Conservation (phyloP, 2,888 invertebrate genomes). For the Standfussiana lucernea region DNA sequence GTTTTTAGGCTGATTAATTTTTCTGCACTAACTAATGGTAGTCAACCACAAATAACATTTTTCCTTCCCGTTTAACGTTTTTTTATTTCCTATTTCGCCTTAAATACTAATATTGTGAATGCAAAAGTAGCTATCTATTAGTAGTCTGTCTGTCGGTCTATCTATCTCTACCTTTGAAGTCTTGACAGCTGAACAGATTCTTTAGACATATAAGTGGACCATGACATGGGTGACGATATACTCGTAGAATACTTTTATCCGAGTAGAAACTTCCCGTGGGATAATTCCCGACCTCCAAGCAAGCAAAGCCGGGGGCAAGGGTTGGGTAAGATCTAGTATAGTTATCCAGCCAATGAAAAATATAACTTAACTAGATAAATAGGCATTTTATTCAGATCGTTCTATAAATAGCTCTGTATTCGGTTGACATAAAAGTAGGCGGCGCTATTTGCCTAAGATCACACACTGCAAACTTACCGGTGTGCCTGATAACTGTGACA, state of each 20-base stretch:
- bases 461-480: conserved; percentile 45
- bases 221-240: too few relatives aligned
- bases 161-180: not conserved
- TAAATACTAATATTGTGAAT: not conserved
- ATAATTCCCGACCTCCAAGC: not conserved
- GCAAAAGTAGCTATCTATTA: not conserved
- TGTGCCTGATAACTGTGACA: conserved; percentile 66
- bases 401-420: conserved; percentile 6
- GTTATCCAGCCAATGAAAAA: not conserved
- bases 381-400: not conserved
- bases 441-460: conserved; percentile 61
- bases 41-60: not conserved
- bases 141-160: not conserved
- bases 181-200: not conserved
- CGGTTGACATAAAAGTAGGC: conserved; percentile 28
- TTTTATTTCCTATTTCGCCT: too few relatives aligned
- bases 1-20: not conserved
- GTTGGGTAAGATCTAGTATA: not conserved
- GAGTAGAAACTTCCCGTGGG: not conserved
- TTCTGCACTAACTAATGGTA: too few relatives aligned
- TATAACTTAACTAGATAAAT: not conserved
- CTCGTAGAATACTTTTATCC: not conserved
- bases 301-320: not conserved
- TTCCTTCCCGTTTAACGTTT: too few relatives aligned
- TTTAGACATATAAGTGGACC: not conserved